These are phyloP conservation scores for Campoletis raptor DNA, from an alignment of 2,888 invertebrate genomes.

Conservation along the genomic window DNA sequence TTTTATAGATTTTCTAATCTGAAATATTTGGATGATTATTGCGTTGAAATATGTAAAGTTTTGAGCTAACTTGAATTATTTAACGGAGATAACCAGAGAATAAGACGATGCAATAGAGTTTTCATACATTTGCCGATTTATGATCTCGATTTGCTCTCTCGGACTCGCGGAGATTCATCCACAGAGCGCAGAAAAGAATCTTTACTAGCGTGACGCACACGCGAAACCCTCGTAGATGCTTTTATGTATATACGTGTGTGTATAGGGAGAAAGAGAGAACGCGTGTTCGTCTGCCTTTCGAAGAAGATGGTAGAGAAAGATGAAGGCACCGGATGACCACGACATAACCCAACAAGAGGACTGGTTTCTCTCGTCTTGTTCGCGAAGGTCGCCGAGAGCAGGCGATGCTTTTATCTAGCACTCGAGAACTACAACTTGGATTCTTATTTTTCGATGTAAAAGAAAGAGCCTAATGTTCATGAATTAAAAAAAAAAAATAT, in stretches of 20 bases:
- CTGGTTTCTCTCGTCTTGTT: slow-evolving; percentile 62
- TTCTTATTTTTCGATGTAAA: slow-evolving; percentile 16
- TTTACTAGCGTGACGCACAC: slow-evolving; percentile 62
- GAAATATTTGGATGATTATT: not conserved
- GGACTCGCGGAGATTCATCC: slow-evolving; percentile 27
- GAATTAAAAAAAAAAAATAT: not conserved
- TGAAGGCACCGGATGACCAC: slow-evolving; percentile 52
- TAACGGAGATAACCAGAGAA: not conserved
- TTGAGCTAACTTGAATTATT: not conserved
- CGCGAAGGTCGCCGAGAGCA: slow-evolving; percentile 61
- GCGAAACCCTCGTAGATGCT: slow-evolving; percentile 42
- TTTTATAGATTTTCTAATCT: not conserved
- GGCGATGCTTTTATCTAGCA: slow-evolving; percentile 59
- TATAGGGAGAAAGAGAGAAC: slow-evolving; percentile 3
- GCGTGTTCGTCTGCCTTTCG: not conserved
- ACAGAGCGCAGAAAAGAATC: slow-evolving; percentile 42
- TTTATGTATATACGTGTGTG: not conserved
- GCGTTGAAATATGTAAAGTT: not conserved
- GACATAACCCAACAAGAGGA: slow-evolving; percentile 61
- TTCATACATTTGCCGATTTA: slow-evolving; percentile 52
- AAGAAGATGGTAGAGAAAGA: slow-evolving; percentile 35
- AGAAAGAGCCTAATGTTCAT: not conserved
- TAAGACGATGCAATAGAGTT: slow-evolving; percentile 19
- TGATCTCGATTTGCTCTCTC: slow-evolving; percentile 38
- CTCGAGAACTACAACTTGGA: slow-evolving; percentile 45